A percentile compares a stretch with the other conserved stretches of the same genome.
Evolutionary conservation across 2,888 invertebrate genomes (phyloP).

Genomic region (Hirtodrosophila histrioides): DNA sequence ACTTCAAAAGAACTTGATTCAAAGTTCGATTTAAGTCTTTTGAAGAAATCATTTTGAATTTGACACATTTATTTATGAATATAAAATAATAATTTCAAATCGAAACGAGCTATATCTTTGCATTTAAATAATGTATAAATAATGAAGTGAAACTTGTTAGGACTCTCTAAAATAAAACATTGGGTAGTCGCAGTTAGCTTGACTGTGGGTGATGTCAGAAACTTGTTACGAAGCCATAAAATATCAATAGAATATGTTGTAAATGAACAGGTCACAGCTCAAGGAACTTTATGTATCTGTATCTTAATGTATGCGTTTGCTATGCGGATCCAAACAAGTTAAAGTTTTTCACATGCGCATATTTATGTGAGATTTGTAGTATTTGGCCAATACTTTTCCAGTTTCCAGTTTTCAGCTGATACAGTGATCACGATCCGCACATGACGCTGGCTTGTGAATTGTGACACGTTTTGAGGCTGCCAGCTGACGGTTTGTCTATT

Average conservation of each 20-base stretch:
- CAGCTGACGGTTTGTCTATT: slow-evolving; percentile 32
- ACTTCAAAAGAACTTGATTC: too few relatives aligned
- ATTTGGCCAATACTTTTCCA: slow-evolving; percentile 32
- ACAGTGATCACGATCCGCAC: slow-evolving; percentile 50
- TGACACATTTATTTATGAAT: too few relatives aligned
- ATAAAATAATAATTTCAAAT: too few relatives aligned
- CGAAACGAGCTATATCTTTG: too few relatives aligned
- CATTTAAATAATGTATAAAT: too few relatives aligned
- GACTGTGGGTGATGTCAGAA: slow-evolving; percentile 1
- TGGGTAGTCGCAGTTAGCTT: background rate
- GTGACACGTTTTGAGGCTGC: slow-evolving; percentile 57
- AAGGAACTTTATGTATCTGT: slow-evolving; percentile 27
- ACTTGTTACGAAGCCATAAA: background rate
- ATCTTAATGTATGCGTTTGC: slow-evolving; percentile 4
- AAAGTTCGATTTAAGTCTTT: background rate
- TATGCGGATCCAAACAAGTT: slow-evolving; percentile 24
- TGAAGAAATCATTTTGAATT: too few relatives aligned
- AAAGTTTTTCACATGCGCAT: slow-evolving; percentile 33
- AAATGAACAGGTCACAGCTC: slow-evolving; percentile 22
- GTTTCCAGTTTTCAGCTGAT: slow-evolving; percentile 46
- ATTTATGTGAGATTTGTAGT: slow-evolving; percentile 17
- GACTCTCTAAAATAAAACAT: background rate
- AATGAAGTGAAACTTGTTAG: too few relatives aligned
- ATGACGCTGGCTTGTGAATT: slow-evolving; percentile 56
- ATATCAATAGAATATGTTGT: slow-evolving; percentile 6